Evolutionary conservation across 2,888 invertebrate genomes (phyloP).

Genomic region (Electrophaes corylata): DNA sequence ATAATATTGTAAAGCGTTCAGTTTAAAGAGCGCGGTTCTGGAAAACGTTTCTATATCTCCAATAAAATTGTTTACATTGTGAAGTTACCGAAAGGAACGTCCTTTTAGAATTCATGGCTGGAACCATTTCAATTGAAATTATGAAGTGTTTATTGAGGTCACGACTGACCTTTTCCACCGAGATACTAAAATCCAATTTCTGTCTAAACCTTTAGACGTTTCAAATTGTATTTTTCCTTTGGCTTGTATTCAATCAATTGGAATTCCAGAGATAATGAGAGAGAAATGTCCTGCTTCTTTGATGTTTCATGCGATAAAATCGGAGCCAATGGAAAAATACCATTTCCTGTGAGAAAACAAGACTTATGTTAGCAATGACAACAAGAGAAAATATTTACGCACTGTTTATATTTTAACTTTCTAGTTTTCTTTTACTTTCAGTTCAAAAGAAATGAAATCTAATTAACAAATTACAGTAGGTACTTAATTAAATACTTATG

Average conservation of each 20-base stretch:
- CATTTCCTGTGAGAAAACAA: slow-evolving; percentile 40
- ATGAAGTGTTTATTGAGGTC: slow-evolving; percentile 33
- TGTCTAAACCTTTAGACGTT: slow-evolving; percentile 34
- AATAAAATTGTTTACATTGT: slow-evolving; percentile 19
- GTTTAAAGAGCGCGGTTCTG: background rate
- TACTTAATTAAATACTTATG: too few species aligned
- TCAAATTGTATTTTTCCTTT: slow-evolving; percentile 51
- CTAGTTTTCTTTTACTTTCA: background rate
- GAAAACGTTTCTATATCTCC: slow-evolving; percentile 4
- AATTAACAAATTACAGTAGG: background rate
- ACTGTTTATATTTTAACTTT: background rate
- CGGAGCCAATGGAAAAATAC: slow-evolving; percentile 47
- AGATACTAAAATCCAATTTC: slow-evolving; percentile 40
- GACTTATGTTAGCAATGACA: slow-evolving; percentile 4
- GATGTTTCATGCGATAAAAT: slow-evolving; percentile 44
- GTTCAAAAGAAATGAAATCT: background rate
- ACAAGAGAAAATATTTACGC: background rate
- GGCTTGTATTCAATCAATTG: slow-evolving; percentile 57
- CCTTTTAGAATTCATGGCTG: slow-evolving; percentile 16
- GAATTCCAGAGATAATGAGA: slow-evolving; percentile 55
- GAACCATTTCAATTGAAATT: slow-evolving; percentile 26
- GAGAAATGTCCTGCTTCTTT: slow-evolving; percentile 44
- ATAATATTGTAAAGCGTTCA: background rate
- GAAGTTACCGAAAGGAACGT: slow-evolving; percentile 17
- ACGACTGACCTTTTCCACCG: slow-evolving; percentile 25